Percentiles rank a stretch among this genome's conserved stretches.
Conservation (phyloP, 2,888 invertebrate genomes). For the Microctonus brassicae region DNA sequence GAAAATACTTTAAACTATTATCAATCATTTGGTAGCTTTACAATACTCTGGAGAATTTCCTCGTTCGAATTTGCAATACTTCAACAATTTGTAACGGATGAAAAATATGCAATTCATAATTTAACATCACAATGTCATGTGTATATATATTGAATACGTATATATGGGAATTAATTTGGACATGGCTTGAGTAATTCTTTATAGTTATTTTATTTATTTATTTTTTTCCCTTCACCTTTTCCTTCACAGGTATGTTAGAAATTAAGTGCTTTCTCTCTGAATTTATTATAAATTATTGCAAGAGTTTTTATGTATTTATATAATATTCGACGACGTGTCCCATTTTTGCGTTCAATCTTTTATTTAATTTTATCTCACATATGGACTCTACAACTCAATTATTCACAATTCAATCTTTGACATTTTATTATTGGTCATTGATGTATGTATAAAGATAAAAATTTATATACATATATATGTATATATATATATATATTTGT, state of each 20-base stretch:
- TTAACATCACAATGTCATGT: background rate
- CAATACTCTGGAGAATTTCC: conserved; percentile 46
- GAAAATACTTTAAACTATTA: background rate
- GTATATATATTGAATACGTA: conserved; percentile 18
- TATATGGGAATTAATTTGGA: conserved; percentile 9
- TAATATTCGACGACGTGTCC: background rate
- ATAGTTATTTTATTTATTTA: background rate
- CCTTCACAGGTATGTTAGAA: background rate
- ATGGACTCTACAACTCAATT: conserved; percentile 26
- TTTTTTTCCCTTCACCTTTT: background rate
- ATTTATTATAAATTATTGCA: background rate
- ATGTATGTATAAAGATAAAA: conserved; percentile 1
- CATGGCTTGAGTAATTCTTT: background rate
- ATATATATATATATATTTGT: too few relatives aligned
- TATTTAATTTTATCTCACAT: background rate
- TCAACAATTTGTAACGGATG: conserved; percentile 49
- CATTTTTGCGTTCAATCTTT: background rate
- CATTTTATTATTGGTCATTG: conserved; percentile 17
- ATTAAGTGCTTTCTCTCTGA: background rate
- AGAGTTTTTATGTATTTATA: background rate
- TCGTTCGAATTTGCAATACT: conserved; percentile 48
- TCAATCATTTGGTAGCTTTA: conserved; percentile 34
- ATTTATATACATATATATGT: background rate
- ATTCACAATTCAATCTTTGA: conserved; percentile 23
- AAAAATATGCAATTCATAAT: conserved; percentile 33